Base-by-base conservation (phyloP, 1,140 invertebrate species). In the Diorhabda elongata region DNA sequence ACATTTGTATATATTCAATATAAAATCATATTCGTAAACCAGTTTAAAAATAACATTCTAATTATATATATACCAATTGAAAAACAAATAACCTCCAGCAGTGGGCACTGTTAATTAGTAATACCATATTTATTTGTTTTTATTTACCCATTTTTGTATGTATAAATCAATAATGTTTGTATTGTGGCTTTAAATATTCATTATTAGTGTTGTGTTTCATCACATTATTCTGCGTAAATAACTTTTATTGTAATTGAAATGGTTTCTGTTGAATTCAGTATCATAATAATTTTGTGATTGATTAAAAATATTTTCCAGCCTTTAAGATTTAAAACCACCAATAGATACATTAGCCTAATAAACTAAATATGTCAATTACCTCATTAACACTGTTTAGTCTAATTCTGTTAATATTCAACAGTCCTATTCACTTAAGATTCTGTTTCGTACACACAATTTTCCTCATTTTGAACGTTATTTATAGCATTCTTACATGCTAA, bases 61-160 rank as follows among this genome's bases (percentile, higher is more conserved):
- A 52, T 52, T 52, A 52, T 52, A 52, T n/a, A 26, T 26, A 52
- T 52, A 52, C 47, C 6, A 52, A n/a, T 52, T 52, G 47, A 52
- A 52, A 52, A 52, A 52, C 47, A 52, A 52, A 52, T 52, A 52
- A 8, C 47, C 47, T 52, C 47, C n/a, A n/a, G 47, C 47, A 52
- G n/a, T 52, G n/a, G 47, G 47, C 47, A 52, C 47, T 52, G 47
- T 52, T 52, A 52, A 52, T 52, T 52, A 52, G n/a, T 52, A 52
- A 52, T 52, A 52, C 47, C 47, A 52, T 52, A 52, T 52, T 52
- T 52, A 52, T 52, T 52, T 52, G 47, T 52, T 52, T 52, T 52
- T 52, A 52, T 52, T 52, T 52, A 52, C 47, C 47, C 3, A 52
- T 52, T 52, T n/a, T 52, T 52, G 47, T 52, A 52, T 52, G 47